These are phyloP conservation scores for Anthopleura xanthogrammica DNA, from an alignment of 92 coral and sea anemone species.

Conservation along the genomic window DNA sequence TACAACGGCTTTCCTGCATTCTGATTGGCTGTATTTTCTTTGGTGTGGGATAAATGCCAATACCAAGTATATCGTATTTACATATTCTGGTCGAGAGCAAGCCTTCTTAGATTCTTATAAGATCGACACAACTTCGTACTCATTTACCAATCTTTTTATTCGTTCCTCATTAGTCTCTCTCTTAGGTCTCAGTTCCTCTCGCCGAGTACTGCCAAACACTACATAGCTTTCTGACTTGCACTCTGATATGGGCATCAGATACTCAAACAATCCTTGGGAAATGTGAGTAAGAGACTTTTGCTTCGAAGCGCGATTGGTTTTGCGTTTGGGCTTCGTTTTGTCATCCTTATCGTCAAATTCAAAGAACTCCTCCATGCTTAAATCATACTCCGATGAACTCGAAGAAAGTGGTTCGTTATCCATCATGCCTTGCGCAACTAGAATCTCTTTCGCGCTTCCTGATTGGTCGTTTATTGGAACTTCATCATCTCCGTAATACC, in stretches of 20 bases:
- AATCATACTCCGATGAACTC: slow-evolving; percentile 24
- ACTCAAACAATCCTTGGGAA: slow-evolving; percentile 11
- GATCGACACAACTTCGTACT: slow-evolving; percentile 31
- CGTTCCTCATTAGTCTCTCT: slow-evolving; percentile 34
- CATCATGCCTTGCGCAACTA: background rate
- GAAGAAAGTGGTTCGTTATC: background rate
- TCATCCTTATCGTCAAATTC: slow-evolving; percentile 10
- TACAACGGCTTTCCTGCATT: too few species aligned
- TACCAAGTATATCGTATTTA: too few species aligned
- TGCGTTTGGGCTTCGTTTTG: background rate
- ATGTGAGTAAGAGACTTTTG: slow-evolving; percentile 1
- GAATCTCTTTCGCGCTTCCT: background rate
- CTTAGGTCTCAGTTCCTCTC: background rate
- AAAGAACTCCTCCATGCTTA: slow-evolving; percentile 27
- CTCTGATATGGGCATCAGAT: slow-evolving; percentile 25
- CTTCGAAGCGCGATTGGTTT: background rate
- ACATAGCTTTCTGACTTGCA: slow-evolving; percentile 14
- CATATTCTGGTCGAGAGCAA: too few species aligned
- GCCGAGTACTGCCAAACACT: background rate
- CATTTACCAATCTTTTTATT: slow-evolving; percentile 28
- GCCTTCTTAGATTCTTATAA: background rate
- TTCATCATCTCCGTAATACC: slow-evolving; percentile 39
- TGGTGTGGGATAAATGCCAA: too few species aligned
- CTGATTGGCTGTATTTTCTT: too few species aligned
- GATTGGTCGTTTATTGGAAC: slow-evolving; percentile 21